Conservation (phyloP, 2,113 vertebrate species). For the Anguilla rostrata region DNA sequence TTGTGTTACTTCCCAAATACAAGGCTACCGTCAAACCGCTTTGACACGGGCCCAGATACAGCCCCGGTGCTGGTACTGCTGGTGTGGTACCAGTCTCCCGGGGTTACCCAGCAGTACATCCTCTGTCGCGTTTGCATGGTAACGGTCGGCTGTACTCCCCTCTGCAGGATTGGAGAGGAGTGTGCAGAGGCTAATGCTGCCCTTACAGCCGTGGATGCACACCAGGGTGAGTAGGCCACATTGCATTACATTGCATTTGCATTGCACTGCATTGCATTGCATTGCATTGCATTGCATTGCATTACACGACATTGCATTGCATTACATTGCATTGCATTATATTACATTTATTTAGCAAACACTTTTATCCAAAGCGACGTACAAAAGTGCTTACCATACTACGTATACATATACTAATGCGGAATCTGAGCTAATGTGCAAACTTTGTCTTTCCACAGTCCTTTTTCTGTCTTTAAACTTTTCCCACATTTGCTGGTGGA, state of each 20-base stretch:
- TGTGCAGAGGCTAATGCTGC: slow-evolving; percentile 78
- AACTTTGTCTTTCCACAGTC: neutral
- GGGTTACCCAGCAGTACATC: neutral
- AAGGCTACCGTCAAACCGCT: too few relatives aligned
- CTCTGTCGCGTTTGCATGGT: neutral
- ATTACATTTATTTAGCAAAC: too few relatives aligned
- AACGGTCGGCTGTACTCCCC: slow-evolving; percentile 18
- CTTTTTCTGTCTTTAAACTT: neutral
- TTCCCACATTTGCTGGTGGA: neutral
- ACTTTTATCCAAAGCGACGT: too few relatives aligned
- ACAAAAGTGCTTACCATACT: too few relatives aligned
- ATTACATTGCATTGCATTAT: too few relatives aligned
- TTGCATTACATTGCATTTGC: neutral
- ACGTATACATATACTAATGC: too few relatives aligned
- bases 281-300: too few relatives aligned
- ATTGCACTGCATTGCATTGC: neutral
- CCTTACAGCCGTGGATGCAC: slow-evolving; percentile 82
- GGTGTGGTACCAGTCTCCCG: neutral
- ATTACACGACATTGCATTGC: too few relatives aligned
- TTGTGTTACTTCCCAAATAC: too few relatives aligned
- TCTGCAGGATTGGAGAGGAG: slow-evolving; percentile 82
- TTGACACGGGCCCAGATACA: too few relatives aligned
- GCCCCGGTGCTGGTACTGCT: too few relatives aligned
- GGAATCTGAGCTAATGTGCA: neutral
- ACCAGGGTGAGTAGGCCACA: slow-evolving; percentile 59